A percentile compares a stretch with the other conserved stretches of the same genome.
These are phyloP conservation scores for Drosophila robusta DNA, from an alignment of 2,888 invertebrate genomes.

Conservation along the genomic window DNA sequence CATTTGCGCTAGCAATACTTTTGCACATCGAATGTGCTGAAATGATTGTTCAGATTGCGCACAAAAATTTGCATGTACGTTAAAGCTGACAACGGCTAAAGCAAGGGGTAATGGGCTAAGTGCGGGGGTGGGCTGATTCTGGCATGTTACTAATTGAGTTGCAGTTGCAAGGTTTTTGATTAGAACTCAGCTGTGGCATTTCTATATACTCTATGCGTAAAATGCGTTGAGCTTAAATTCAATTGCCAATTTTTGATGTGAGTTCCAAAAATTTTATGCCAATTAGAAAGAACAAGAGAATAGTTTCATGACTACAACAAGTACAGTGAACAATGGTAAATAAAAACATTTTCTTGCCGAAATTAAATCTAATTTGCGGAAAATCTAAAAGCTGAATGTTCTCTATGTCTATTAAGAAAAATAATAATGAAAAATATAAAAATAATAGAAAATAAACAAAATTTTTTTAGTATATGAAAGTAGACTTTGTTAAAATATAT, in stretches of 20 bases:
- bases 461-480: too few relatives aligned
- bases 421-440: too few relatives aligned
- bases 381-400: too few relatives aligned
- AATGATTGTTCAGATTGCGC: slow-evolving; percentile 54
- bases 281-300: background rate
- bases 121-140: background rate
- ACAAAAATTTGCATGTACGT: slow-evolving; percentile 39
- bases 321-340: background rate
- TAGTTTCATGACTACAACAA: background rate
- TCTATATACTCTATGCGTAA: background rate
- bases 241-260: background rate
- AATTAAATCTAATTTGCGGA: too few relatives aligned
- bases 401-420: too few relatives aligned
- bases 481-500: too few relatives aligned
- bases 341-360: background rate
- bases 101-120: slow-evolving; percentile 2
- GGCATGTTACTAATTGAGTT: slow-evolving; percentile 41
- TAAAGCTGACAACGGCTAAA: slow-evolving; percentile 31
- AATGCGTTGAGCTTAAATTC: background rate
- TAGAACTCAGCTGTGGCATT: slow-evolving; percentile 1
- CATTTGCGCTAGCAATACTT: slow-evolving; percentile 28
- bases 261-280: background rate
- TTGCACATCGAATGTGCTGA: slow-evolving; percentile 42
- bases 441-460: too few relatives aligned
- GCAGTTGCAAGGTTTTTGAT: slow-evolving; percentile 32